Evolutionary conservation across 2,113 vertebrate genomes (phyloP), one percentile per base, ranked within the genome.

Genomic region (Trachemys scripta): DNA sequence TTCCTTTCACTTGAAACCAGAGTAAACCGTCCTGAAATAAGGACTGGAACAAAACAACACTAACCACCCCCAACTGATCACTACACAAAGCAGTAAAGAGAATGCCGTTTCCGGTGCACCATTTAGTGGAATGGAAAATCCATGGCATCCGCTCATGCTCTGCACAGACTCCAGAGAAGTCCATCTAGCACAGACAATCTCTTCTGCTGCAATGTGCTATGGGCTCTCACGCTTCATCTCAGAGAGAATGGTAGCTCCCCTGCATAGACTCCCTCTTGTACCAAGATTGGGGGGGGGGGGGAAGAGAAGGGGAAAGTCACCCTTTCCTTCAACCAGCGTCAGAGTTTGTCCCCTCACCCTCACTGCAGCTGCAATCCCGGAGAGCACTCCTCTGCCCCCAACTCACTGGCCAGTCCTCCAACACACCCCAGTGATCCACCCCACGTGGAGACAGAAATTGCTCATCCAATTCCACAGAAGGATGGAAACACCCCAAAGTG

Each of bases 1-100:
- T 89, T 96, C 56, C 85, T 96, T 65, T 50, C 84, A 85, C 79
- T 0, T 5, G 38, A 65, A 97, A 54, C 8, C 95, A 96, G 65
- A 72, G 42, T 27, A 96, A 96, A 93, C 19, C 84, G 78, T 0
- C 20, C 4, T 3, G 78, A 45, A 29, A 0, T 0, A 25, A 56
- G 38, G 22, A 5, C 0, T 89, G 78, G 87, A 65, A 59, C 3
- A 17, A 78, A 85, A 3, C 24, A 79, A 1, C 59, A 29, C 35
- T 22, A 22, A 22, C 19, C 65, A 38, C 19, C 65, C 65, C 65
- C 0, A 59, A 27, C 5, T 6, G 57, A 84, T 7, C 10, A 85
- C 38, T 84, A 87, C 4, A 57, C 80, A 38, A 42, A 5, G 0
- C 65, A 1, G 84, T 20, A 20, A 17, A 5, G 84, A 62, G 80